phyloP scores from a whole-genome alignment of 2,797 vertebrate species.

The Euthynnus affinis region DNA sequence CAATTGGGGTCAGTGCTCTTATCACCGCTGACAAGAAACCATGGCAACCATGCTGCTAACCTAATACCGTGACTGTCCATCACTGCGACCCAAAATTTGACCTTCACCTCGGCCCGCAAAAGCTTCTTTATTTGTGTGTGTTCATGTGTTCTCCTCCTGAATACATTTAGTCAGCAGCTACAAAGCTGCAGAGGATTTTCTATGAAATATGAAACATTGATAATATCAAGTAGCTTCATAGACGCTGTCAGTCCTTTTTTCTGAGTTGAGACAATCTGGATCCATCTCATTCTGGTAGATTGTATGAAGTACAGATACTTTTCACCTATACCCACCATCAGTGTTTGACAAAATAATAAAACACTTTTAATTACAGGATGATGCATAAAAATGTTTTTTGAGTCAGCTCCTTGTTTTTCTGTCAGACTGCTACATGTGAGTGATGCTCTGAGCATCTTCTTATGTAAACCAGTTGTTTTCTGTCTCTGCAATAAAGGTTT shows the following conservation, averaged over 20 bases:
- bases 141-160: not conserved
- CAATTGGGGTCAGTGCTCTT: constrained; percentile 36
- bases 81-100: constrained; percentile 11
- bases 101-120: constrained; percentile 25
- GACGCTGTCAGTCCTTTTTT: no score
- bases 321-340: not conserved
- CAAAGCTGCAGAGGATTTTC: no score
- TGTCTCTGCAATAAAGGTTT: constrained; percentile 21
- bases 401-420: not conserved
- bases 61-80: constrained; percentile 28
- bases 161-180: not conserved
- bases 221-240: no score
- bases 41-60: constrained; percentile 32
- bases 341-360: not conserved
- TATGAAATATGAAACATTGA: no score
- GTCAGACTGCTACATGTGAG: constrained; percentile 36
- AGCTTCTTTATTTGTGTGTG: not conserved
- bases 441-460: constrained; percentile 4
- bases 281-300: no score
- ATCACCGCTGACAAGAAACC: constrained; percentile 29
- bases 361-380: not conserved
- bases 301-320: not conserved
- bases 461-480: constrained; percentile 9
- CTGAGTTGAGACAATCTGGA: no score
- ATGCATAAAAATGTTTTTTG: not conserved